phyloP scores from a whole-genome alignment of 2,113 vertebrate genomes.

The Corythoichthys intestinalis region DNA sequence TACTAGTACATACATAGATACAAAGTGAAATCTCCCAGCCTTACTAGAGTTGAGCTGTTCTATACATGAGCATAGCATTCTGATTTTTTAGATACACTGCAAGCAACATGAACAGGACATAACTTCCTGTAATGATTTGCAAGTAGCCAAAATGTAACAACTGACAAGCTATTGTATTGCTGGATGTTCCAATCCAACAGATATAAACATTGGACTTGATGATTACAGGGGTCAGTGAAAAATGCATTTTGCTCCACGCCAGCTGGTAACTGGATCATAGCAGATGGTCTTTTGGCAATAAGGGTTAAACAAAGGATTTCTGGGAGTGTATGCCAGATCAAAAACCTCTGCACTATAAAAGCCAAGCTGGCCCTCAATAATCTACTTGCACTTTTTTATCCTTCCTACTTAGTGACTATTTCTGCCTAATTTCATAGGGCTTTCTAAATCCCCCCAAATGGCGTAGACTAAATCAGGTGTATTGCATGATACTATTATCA shows the following conservation, averaged over 20 bases:
- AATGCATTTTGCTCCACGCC: slow-evolving; percentile 28
- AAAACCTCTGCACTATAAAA: slow-evolving; percentile 51
- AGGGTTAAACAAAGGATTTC: slow-evolving; percentile 56
- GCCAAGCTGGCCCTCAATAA: slow-evolving; percentile 40
- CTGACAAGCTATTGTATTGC: slow-evolving; percentile 5
- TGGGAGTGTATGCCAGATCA: slow-evolving; percentile 32
- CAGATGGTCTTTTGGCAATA: slow-evolving; percentile 52
- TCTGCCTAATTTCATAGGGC: slow-evolving; percentile 20
- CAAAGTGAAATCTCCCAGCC: slow-evolving; percentile 24
- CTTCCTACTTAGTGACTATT: slow-evolving; percentile 22
- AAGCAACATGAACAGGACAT: slow-evolving; percentile 37
- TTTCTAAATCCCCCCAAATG: slow-evolving; percentile 19
- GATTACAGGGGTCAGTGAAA: slow-evolving; percentile 29
- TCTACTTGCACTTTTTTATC: slow-evolving; percentile 21
- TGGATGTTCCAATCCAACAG: slow-evolving; percentile 22
- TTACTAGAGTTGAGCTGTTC: slow-evolving; percentile 6
- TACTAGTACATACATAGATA: neutral
- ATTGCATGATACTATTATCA: neutral
- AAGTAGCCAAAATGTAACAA: slow-evolving; percentile 27
- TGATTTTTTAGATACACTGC: slow-evolving; percentile 36
- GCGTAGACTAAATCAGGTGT: slow-evolving; percentile 21
- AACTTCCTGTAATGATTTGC: slow-evolving; percentile 38
- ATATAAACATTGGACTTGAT: slow-evolving; percentile 17
- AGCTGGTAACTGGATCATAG: slow-evolving; percentile 55
- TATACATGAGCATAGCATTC: slow-evolving; percentile 16